A percentile compares a stretch with the other conserved stretches of the same genome.
Evolutionary conservation across 2,888 invertebrate species (phyloP).

Genomic region (Scrobipalpa costella): DNA sequence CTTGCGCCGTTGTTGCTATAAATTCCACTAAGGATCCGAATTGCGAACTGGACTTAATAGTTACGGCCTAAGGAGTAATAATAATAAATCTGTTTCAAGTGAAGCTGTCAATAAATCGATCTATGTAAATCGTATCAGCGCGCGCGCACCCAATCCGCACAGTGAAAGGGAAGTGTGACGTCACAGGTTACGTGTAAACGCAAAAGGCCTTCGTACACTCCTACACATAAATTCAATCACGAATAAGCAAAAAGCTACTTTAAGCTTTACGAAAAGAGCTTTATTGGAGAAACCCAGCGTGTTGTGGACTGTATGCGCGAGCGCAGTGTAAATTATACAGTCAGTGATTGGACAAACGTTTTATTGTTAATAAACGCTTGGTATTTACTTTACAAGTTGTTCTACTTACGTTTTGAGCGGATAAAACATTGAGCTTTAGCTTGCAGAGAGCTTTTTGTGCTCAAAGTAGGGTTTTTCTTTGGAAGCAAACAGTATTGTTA

Average conservation of each 20-base stretch:
- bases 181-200: conserved; percentile 51
- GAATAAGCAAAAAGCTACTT: background rate
- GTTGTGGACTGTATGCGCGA: background rate
- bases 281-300: background rate
- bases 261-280: background rate
- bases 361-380: background rate
- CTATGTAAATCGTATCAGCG: conserved; percentile 37
- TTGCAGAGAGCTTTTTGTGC: background rate
- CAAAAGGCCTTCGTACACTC: conserved; percentile 29
- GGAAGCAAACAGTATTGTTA: too few species aligned
- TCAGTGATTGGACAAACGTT: conserved; percentile 5
- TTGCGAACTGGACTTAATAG: conserved; percentile 1
- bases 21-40: conserved; percentile 9
- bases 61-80: conserved; percentile 13
- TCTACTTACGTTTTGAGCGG: background rate
- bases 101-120: conserved; percentile 43
- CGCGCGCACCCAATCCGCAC: conserved; percentile 52
- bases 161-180: conserved; percentile 74
- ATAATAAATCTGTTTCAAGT: conserved; percentile 11
- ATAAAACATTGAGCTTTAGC: background rate
- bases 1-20: background rate
- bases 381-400: background rate
- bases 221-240: background rate
- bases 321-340: background rate
- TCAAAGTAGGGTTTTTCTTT: too few species aligned